These are phyloP conservation scores for Temnothorax nylanderi DNA, from an alignment of 1,140 invertebrate species.

Conservation along the genomic window DNA sequence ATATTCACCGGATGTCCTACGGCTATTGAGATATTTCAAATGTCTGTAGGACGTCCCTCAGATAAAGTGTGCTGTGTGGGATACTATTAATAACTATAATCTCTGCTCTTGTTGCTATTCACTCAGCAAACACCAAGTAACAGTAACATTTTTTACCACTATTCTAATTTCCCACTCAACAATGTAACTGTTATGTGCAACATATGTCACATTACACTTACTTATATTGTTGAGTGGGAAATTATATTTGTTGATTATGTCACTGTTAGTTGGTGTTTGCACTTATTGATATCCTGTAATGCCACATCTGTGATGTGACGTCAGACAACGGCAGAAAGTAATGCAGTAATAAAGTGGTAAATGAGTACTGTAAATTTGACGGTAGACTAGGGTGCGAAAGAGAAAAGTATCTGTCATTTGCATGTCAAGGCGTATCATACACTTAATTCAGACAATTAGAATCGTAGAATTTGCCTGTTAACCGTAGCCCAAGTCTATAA, in stretches of 20 bases:
- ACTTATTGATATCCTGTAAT: background rate
- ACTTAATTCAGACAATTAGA: background rate
- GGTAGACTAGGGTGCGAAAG: background rate
- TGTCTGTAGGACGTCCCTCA: too few relatives aligned
- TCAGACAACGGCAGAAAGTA: background rate
- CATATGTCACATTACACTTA: too few relatives aligned
- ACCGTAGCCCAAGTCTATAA: background rate
- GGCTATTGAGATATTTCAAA: too few relatives aligned
- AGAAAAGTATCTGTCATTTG: slow-evolving; percentile 3
- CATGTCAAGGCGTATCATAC: background rate
- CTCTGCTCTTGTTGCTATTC: background rate
- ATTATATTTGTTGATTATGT: too few relatives aligned
- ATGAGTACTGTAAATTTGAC: background rate
- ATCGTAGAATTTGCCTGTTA: background rate
- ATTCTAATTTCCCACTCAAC: too few relatives aligned
- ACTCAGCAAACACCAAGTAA: background rate
- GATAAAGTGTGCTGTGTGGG: too few relatives aligned
- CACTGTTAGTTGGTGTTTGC: too few relatives aligned
- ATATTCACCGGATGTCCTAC: too few relatives aligned
- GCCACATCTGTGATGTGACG: background rate
- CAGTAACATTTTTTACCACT: too few relatives aligned
- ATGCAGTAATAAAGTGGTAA: background rate
- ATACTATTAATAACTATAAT: slow-evolving; percentile 4
- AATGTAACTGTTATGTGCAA: too few relatives aligned
- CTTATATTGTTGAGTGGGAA: too few relatives aligned